Percentiles rank a stretch among this genome's conserved stretches.
Conservation (phyloP, 1,140 invertebrate species). For the Aphaenogaster floridana region DNA sequence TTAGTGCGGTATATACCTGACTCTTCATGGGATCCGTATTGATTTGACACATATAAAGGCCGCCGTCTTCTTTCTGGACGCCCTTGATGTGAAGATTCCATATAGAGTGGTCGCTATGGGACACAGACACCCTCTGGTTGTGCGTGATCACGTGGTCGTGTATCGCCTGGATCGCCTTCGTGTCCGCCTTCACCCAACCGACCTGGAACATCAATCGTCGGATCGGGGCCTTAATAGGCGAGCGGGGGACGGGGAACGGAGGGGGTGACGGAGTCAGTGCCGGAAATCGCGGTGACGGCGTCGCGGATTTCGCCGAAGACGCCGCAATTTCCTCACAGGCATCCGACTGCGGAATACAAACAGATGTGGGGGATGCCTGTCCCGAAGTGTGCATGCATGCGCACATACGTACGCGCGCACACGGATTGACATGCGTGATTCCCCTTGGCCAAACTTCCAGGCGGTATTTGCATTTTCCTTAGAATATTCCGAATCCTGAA, state of each 20-base stretch:
- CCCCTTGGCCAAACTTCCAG: slow-evolving; percentile 73
- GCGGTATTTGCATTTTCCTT: slow-evolving; percentile 79
- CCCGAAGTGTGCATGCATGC: slow-evolving; percentile 8
- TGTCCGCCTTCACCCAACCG: slow-evolving; percentile 96
- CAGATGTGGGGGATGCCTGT: slow-evolving; percentile 59
- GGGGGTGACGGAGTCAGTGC: background rate
- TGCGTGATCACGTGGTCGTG: slow-evolving; percentile 96
- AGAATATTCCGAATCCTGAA: slow-evolving; percentile 72
- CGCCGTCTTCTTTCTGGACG: slow-evolving; percentile 93
- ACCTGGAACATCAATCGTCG: slow-evolving; percentile 88
- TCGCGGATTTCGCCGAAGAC: slow-evolving; percentile 66
- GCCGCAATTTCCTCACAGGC: slow-evolving; percentile 74
- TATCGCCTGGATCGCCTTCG: slow-evolving; percentile 95
- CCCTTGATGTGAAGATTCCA: slow-evolving; percentile 95
- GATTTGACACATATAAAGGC: slow-evolving; percentile 94
- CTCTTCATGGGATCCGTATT: slow-evolving; percentile 95
- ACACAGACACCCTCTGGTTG: slow-evolving; percentile 93
- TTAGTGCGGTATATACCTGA: slow-evolving; percentile 88
- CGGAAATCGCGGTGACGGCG: slow-evolving; percentile 58
- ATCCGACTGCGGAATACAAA: slow-evolving; percentile 73
- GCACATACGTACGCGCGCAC: background rate
- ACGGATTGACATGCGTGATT: slow-evolving; percentile 66
- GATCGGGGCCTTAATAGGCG: slow-evolving; percentile 48
- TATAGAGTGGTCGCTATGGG: slow-evolving; percentile 92
- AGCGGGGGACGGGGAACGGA: background rate